Evolutionary conservation across 2,888 invertebrate species (phyloP), one percentile per base, ranked within the genome.

Genomic region (Apamea sordens): DNA sequence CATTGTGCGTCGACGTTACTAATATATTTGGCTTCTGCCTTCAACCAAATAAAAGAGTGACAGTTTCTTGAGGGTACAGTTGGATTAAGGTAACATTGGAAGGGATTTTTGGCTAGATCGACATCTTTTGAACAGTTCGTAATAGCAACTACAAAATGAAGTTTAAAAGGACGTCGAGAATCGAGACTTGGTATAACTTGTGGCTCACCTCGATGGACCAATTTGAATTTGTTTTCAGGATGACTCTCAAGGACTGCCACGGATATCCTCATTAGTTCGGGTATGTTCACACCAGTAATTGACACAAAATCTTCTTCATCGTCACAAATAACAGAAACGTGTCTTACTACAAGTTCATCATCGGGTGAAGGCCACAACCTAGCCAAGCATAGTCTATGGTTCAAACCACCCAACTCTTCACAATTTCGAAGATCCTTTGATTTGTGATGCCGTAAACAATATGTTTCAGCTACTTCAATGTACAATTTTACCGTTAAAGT

Each of bases 121-220:
- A 91, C 64, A 68, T 94, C 85, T 88, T 95, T 95, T 3, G 94
- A 92, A 86, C 96, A 96, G 86, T 96, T 96, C 41, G 94, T 94
- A 53, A 90, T 76, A 28, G 89, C 90, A 47, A 93, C 84, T 41
- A 95, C 68, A 75, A 95, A 95, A 84, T 89, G 91, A 59, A 96
- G 71, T 86, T 91, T 92, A 13, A 92, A 90, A 7, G 96, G 95
- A 32, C 83, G 73, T 24, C 86, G 91, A 8, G 92, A 89, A 85
- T 94, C 92, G 0, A 96, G 92, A 65, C 92, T 92, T 6, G 96
- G 96, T 70, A 94, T 86, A 50, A 95, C 68, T 77, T 93, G 91
- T 47, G 94, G 92, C 80, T 93, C 93, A 5, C 95, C 96, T 83
- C 92, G 90, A 80, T 92, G 92, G 13, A 95, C 89, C 63, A 95